A percentile compares a stretch with the other conserved stretches of the same genome.
These are phyloP conservation scores for Pyrrhura leucotis DNA, from an alignment of 2,797 vertebrate species.

Conservation along the genomic window DNA sequence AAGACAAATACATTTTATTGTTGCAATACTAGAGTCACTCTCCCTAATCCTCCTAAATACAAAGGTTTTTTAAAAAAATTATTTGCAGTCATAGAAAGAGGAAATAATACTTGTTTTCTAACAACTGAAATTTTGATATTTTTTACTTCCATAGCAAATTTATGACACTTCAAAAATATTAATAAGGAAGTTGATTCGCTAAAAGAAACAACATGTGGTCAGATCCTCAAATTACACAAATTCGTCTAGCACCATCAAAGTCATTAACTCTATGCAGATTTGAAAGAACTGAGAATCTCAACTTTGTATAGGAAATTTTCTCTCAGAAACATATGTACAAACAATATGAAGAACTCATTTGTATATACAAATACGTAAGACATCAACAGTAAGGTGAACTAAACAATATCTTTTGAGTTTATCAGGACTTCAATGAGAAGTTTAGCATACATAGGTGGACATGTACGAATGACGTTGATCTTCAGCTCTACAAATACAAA, in stretches of 20 bases:
- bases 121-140: neutral
- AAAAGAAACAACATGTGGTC: neutral
- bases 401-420: neutral
- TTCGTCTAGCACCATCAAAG: slow-evolving; percentile 25
- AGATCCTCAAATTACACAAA: slow-evolving; percentile 1
- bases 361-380: neutral
- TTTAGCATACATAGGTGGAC: neutral
- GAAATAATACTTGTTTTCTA: neutral
- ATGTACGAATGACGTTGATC: neutral
- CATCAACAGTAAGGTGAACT: neutral
- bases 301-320: neutral
- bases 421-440: neutral
- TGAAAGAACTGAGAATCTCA: slow-evolving; percentile 27
- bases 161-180: neutral
- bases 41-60: neutral
- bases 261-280: neutral
- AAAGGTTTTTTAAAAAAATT: neutral
- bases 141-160: neutral
- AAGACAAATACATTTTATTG: neutral
- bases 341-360: neutral
- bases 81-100: neutral
- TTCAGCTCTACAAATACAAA: slow-evolving; percentile 10
- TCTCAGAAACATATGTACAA: neutral
- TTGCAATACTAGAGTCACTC: neutral
- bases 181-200: neutral